Base-by-base conservation (phyloP, 2,113 vertebrate genomes). In the Oryzias melastigma region DNA sequence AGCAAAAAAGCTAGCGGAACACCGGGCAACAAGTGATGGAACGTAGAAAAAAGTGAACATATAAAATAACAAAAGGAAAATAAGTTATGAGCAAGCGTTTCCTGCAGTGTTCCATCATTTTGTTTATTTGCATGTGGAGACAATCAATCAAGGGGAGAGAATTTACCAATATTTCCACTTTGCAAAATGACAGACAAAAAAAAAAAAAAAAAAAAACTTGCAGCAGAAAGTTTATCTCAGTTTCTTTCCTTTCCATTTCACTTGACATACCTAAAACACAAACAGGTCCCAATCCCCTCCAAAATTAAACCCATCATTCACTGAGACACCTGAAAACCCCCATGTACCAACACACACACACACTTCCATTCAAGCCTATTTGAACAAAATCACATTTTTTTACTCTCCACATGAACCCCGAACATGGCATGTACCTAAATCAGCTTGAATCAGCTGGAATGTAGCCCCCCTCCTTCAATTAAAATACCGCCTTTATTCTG, bases 251-350 rank as follows among this genome's bases (percentile, higher is more conserved):
- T 46, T 17, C 20, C 54, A 57, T 14, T 19, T 48, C 22, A 61
- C 57, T n/a, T 67, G 73, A 80, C 71, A 56, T 60, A 81, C 75
- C 40, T 75, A 29, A 81, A 72, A 73, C 76, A 80, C 67, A 78
- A 75, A 75, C 27, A 64, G 41, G 65, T 71, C 55, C 48, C 69
- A 77, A 68, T 66, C 73, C 19, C 24, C 50, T 64, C 78, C 45
- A 74, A 76, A 73, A 85, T 88, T 63, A 83, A 83, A 82, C 41
- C 61, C 59, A 83, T 88, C 59, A 82, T 75, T 85, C 82, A 86
- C 64, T 6, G 8, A 40, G 74, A 68, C 59, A 57, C 59, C 66
- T 80, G 61, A 71, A 68, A 59, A 65, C 54, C 65, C 55, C 58
- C 42, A 50, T 62, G 52, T 1, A n/a, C 27, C 53, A n/a, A 18